Base-by-base conservation (phyloP, 2,888 invertebrate genomes). In the Anodontia alba region DNA sequence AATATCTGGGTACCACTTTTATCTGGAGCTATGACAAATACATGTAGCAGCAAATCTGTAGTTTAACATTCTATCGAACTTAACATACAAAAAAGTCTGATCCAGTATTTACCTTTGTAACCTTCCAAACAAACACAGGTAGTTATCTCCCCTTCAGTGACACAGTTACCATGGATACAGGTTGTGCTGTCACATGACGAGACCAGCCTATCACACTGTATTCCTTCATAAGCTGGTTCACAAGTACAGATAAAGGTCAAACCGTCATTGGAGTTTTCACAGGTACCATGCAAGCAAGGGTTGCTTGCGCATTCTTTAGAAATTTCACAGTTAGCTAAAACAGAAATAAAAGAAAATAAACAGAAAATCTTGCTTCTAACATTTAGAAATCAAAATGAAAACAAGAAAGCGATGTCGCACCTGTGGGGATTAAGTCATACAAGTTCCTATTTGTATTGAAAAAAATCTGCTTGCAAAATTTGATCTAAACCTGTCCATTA, bases 21-120 rank as follows among this genome's bases (percentile, higher is more conserved):
- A n/a, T n/a, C n/a, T n/a, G n/a, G n/a, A n/a, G n/a, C n/a, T n/a
- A n/a, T n/a, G n/a, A n/a, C n/a, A n/a, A n/a, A n/a, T n/a, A n/a
- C n/a, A n/a, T n/a, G n/a, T n/a, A n/a, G n/a, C n/a, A n/a, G n/a
- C n/a, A n/a, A n/a, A n/a, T n/a, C n/a, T n/a, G n/a, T n/a, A n/a
- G n/a, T n/a, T n/a, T n/a, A n/a, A n/a, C n/a, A n/a, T n/a, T n/a
- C n/a, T n/a, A n/a, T n/a, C n/a, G n/a, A n/a, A n/a, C n/a, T n/a
- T n/a, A n/a, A n/a, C n/a, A n/a, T n/a, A n/a, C n/a, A n/a, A n/a
- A n/a, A n/a, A n/a, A n/a, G n/a, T n/a, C n/a, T n/a, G n/a, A n/a
- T n/a, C n/a, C n/a, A n/a, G n/a, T n/a, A n/a, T n/a, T n/a, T 76
- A 91, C 93, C 92, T 86, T 89, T 88, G 73, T 82, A 92, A 12